Conservation (phyloP, 2,888 invertebrate species). For the Eulithis prunata region DNA sequence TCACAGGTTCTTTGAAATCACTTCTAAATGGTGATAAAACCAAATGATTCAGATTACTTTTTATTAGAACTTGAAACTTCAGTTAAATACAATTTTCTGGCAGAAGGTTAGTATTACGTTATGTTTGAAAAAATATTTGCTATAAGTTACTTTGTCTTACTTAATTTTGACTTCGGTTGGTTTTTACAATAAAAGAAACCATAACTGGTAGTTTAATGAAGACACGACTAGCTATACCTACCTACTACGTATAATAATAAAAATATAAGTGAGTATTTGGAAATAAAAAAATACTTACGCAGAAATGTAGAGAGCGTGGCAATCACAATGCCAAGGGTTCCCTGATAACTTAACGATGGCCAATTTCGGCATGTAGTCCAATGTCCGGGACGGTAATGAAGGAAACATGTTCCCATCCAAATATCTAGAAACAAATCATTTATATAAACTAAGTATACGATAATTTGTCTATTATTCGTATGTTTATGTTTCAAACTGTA, state of each 20-base stretch:
- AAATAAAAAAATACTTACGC: slow-evolving; percentile 76
- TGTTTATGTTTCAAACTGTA: background rate
- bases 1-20: background rate
- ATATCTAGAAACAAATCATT: slow-evolving; percentile 81
- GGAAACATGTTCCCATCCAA: slow-evolving; percentile 90
- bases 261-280: too few relatives aligned
- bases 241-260: too few relatives aligned
- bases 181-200: too few relatives aligned
- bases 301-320: slow-evolving; percentile 89
- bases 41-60: slow-evolving; percentile 17
- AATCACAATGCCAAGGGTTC: slow-evolving; percentile 93
- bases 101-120: too few relatives aligned
- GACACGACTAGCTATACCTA: too few relatives aligned
- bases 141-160: too few relatives aligned
- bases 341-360: slow-evolving; percentile 88
- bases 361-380: slow-evolving; percentile 86
- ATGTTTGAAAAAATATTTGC: slow-evolving; percentile 7
- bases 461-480: background rate
- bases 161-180: too few relatives aligned
- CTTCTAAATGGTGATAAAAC: slow-evolving; percentile 8
- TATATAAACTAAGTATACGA: background rate
- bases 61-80: slow-evolving; percentile 14
- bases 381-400: slow-evolving; percentile 86
- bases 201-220: too few relatives aligned
- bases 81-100: slow-evolving; percentile 10